Evolutionary conservation across 2,888 invertebrate genomes (phyloP).

Genomic region (Pachymerium ferrugineum): DNA sequence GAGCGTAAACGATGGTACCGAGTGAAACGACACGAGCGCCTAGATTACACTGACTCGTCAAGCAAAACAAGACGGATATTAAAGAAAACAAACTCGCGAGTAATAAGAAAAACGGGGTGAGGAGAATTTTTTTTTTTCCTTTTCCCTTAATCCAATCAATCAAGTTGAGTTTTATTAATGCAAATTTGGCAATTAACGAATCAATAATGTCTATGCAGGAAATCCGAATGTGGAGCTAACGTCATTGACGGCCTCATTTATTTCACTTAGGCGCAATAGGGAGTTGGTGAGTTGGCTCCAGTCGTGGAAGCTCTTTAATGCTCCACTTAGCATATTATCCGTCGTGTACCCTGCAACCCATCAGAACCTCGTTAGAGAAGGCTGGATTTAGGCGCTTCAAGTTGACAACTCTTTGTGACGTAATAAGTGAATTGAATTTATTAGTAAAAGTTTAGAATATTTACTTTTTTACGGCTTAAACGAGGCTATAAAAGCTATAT

Average conservation of each 20-base stretch:
- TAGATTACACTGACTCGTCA: not conserved
- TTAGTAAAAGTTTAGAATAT: too few species aligned
- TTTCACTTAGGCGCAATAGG: constrained; percentile 19
- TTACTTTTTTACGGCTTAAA: too few species aligned
- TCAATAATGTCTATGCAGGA: constrained; percentile 19
- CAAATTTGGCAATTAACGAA: constrained; percentile 16
- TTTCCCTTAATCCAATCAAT: not conserved
- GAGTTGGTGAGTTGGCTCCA: not conserved
- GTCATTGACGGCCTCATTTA: constrained; percentile 10
- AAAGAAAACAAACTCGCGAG: not conserved
- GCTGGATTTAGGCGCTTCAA: too few species aligned
- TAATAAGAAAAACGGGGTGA: not conserved
- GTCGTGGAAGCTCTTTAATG: constrained; percentile 22
- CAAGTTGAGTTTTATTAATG: not conserved
- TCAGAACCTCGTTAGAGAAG: constrained; percentile 1
- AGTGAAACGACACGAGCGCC: constrained; percentile 2
- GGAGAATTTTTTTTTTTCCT: not conserved
- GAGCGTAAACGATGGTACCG: constrained; percentile 4
- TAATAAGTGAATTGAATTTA: too few species aligned
- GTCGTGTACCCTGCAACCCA: constrained; percentile 1
- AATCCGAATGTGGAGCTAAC: constrained; percentile 14
- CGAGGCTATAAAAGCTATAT: too few species aligned
- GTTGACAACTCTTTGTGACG: too few species aligned
- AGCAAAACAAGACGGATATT: constrained; percentile 22
- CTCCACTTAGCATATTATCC: constrained; percentile 23